These are phyloP conservation scores for Halcyon badia DNA, from an alignment of 2,797 vertebrate species.

Conservation along the genomic window DNA sequence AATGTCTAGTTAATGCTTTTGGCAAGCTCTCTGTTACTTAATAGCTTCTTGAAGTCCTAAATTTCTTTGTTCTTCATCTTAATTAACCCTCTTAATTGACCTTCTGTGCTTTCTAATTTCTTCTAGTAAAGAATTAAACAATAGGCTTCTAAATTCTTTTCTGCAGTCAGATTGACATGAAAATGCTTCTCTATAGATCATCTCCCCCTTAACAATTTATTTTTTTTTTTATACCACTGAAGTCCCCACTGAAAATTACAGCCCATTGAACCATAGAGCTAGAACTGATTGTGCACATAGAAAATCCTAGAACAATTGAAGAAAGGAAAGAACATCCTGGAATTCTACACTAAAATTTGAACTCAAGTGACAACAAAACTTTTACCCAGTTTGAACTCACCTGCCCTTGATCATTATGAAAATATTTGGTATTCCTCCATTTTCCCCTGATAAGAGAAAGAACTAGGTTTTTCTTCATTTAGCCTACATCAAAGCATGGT, in stretches of 20 bases:
- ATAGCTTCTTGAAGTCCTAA: constrained; percentile 28
- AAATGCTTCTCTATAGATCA: background rate
- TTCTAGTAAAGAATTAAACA: constrained; percentile 25
- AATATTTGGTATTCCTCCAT: constrained; percentile 21
- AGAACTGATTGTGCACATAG: constrained; percentile 33
- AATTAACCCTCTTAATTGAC: constrained; percentile 61
- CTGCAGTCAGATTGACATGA: background rate
- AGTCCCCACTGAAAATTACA: constrained; percentile 19
- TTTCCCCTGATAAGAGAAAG: constrained; percentile 46
- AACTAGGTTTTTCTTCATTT: constrained; percentile 47
- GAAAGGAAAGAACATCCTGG: constrained; percentile 33
- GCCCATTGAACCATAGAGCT: background rate
- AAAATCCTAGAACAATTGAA: background rate
- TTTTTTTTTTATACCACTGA: background rate
- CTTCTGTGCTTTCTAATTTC: constrained; percentile 35
- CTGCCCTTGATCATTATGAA: constrained; percentile 35
- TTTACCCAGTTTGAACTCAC: background rate
- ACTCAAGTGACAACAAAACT: constrained; percentile 25
- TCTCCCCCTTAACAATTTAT: background rate
- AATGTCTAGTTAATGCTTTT: constrained; percentile 15
- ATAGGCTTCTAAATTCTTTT: background rate
- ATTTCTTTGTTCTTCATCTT: background rate
- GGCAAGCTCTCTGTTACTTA: constrained; percentile 22
- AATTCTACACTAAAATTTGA: constrained; percentile 29
- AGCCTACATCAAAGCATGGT: background rate